These are phyloP conservation scores for Ormyrus nitidulus DNA, from an alignment of 2,888 invertebrate genomes.

Conservation along the genomic window DNA sequence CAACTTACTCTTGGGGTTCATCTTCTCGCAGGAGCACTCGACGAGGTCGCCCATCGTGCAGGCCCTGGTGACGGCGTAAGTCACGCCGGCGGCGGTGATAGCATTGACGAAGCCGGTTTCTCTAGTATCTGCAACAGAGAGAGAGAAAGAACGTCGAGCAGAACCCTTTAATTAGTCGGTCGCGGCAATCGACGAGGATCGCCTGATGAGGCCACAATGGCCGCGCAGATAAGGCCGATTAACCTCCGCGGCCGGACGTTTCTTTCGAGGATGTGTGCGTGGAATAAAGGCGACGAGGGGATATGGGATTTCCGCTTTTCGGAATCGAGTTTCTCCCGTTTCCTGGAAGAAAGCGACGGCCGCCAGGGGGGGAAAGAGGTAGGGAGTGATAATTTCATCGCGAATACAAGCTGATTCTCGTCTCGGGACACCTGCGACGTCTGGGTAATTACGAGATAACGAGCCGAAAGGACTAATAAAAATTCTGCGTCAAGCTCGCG, in stretches of 20 bases:
- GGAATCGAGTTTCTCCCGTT: no score
- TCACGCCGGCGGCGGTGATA: conserved; percentile 92
- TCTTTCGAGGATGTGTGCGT: not conserved
- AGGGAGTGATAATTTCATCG: no score
- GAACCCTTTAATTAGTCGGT: conserved; percentile 24
- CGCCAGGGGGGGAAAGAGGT: no score
- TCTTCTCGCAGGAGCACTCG: conserved; percentile 92
- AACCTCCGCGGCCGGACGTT: not conserved
- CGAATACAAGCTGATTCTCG: no score
- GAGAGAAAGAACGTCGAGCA: conserved; percentile 14
- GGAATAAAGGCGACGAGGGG: not conserved
- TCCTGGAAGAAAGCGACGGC: no score
- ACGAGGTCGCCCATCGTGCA: conserved; percentile 91
- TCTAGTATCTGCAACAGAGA: conserved; percentile 84
- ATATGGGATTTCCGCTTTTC: no score
- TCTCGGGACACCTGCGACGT: no score
- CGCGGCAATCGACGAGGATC: not conserved
- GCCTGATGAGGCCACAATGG: conserved; percentile 28
- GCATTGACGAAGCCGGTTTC: conserved; percentile 95
- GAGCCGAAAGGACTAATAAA: no score
- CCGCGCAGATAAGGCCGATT: conserved; percentile 18
- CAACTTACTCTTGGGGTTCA: conserved; percentile 74
- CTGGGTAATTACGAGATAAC: no score
- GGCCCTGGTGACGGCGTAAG: conserved; percentile 91
- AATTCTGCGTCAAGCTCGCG: no score